phyloP scores from a whole-genome alignment of 2,797 vertebrate genomes.

The Anguilla megastoma region DNA sequence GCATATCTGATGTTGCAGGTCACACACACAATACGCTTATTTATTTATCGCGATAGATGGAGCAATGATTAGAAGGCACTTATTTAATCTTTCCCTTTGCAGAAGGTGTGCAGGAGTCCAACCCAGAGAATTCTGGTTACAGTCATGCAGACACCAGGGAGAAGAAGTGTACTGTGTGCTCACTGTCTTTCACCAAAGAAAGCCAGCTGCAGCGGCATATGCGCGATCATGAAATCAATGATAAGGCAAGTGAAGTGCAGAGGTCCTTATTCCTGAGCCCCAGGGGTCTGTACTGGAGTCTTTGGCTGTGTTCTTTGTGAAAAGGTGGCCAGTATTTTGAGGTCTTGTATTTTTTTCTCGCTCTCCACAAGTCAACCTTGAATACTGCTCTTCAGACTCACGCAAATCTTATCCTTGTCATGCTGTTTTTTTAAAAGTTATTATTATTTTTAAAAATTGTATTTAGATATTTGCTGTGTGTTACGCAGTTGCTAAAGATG shows the following conservation, averaged over 20 bases:
- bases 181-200: slow-evolving; percentile 86
- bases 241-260: slow-evolving; percentile 78
- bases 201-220: slow-evolving; percentile 93
- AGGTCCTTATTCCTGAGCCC: background rate
- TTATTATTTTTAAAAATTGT: too few species aligned
- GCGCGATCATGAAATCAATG: slow-evolving; percentile 90
- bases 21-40: background rate
- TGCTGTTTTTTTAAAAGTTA: background rate
- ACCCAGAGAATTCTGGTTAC: slow-evolving; percentile 68
- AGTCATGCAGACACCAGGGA: slow-evolving; percentile 76
- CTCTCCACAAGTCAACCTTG: background rate
- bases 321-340: background rate
- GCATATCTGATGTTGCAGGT: too few species aligned
- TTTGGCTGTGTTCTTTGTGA: background rate
- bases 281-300: background rate
- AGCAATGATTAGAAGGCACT: background rate
- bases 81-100: slow-evolving; percentile 46
- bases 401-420: background rate
- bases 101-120: slow-evolving; percentile 75
- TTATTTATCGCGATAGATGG: background rate
- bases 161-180: slow-evolving; percentile 88
- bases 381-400: background rate
- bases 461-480: background rate
- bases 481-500: background rate
- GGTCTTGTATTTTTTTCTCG: background rate